Conservation (phyloP, 2,113 vertebrate genomes). For the Halichoerus grypus region DNA sequence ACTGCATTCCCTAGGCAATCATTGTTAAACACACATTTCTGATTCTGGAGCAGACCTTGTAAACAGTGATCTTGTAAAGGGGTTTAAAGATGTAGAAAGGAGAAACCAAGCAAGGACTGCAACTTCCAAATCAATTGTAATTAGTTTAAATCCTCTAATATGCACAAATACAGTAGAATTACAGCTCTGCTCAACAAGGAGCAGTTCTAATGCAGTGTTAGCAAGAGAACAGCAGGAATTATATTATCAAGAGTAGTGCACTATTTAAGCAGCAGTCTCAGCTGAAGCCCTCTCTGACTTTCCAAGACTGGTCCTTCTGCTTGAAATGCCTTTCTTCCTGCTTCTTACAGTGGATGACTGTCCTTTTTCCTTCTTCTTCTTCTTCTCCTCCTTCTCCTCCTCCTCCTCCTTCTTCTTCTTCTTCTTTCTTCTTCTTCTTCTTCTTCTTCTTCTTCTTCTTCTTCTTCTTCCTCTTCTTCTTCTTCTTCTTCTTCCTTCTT, state of each 20-base stretch:
- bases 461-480: no score
- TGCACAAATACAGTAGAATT: constrained; percentile 70
- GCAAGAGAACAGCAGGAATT: constrained; percentile 30
- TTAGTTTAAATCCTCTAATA: constrained; percentile 75
- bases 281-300: background rate
- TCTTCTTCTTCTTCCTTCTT: no score
- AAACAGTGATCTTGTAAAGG: constrained; percentile 51
- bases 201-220: constrained; percentile 64
- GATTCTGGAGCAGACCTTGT: constrained; percentile 16
- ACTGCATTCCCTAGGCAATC: constrained; percentile 8
- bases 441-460: no score
- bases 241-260: background rate
- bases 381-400: background rate
- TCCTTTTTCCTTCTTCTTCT: background rate
- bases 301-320: background rate
- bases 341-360: background rate
- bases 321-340: background rate
- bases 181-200: constrained; percentile 44
- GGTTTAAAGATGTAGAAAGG: constrained; percentile 60
- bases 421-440: background rate
- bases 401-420: background rate
- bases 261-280: constrained; percentile 32
- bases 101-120: constrained; percentile 56
- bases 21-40: constrained; percentile 33
- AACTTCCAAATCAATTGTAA: constrained; percentile 74